Conservation (phyloP, 2,888 invertebrate genomes). For the Rambutsinella grinnellia region DNA sequence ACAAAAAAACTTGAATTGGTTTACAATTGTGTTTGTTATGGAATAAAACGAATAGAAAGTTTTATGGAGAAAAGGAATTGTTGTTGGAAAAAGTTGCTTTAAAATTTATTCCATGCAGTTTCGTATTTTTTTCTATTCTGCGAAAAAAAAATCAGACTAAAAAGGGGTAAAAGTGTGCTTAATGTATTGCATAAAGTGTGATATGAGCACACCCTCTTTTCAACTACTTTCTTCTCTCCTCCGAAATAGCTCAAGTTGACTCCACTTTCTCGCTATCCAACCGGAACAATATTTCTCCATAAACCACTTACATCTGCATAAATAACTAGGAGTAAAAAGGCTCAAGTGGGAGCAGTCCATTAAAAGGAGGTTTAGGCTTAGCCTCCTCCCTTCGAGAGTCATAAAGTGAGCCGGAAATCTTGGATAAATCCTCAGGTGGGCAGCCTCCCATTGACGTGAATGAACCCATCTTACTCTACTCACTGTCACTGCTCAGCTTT, state of each 20-base stretch:
- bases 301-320: slow-evolving; percentile 67
- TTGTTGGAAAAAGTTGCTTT: too few species aligned
- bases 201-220: slow-evolving; percentile 10
- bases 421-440: slow-evolving; percentile 66
- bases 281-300: slow-evolving; percentile 66
- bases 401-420: slow-evolving; percentile 63
- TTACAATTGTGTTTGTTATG: too few species aligned
- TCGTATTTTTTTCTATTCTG: too few species aligned
- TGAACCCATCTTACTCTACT: not conserved
- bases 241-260: slow-evolving; percentile 3
- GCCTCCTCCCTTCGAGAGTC: slow-evolving; percentile 44
- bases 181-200: slow-evolving; percentile 46
- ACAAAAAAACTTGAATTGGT: too few species aligned
- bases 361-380: slow-evolving; percentile 41
- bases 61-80: too few species aligned
- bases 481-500: not conserved
- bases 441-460: slow-evolving; percentile 31
- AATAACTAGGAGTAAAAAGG: slow-evolving; percentile 56
- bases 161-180: slow-evolving; percentile 34
- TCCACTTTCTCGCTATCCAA: slow-evolving; percentile 35
- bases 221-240: slow-evolving; percentile 15
- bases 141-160: too few species aligned
- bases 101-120: too few species aligned
- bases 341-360: slow-evolving; percentile 30
- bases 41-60: too few species aligned